Percentiles rank a stretch among this genome's conserved stretches.
phyloP scores from a whole-genome alignment of 2,113 vertebrate genomes.

The Siphamia tubifer region DNA sequence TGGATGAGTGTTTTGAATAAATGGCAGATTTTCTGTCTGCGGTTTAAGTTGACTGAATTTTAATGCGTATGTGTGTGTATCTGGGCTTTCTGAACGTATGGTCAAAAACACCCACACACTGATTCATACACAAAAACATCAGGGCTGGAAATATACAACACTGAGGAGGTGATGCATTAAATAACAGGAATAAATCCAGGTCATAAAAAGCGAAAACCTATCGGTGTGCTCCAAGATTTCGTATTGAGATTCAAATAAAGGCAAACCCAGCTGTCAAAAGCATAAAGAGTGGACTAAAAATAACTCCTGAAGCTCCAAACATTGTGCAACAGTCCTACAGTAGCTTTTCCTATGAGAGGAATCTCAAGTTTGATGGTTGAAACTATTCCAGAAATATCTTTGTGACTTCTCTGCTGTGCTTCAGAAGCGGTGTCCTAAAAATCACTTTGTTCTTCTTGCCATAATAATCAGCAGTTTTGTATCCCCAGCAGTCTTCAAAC shows the following conservation, averaged over 20 bases:
- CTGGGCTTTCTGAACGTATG: background rate
- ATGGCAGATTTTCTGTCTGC: background rate
- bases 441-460: conserved; percentile 23
- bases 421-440: conserved; percentile 17
- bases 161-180: background rate
- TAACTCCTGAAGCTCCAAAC: background rate
- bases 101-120: background rate
- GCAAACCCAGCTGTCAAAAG: background rate
- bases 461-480: conserved; percentile 45
- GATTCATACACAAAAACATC: background rate
- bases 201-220: background rate
- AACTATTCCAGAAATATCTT: background rate
- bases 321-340: background rate
- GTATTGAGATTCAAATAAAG: background rate
- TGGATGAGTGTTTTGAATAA: conserved; percentile 16
- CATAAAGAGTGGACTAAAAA: background rate
- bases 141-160: background rate
- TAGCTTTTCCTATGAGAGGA: background rate
- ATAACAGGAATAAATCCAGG: background rate
- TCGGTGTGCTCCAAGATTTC: background rate
- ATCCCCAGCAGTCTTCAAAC: conserved; percentile 32
- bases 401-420: background rate
- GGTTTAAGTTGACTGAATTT: background rate
- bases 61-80: background rate
- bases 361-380: background rate